Evolutionary conservation across 2,888 invertebrate species (phyloP), one percentile per base, ranked within the genome.

Genomic region (Limnephilus lunatus): DNA sequence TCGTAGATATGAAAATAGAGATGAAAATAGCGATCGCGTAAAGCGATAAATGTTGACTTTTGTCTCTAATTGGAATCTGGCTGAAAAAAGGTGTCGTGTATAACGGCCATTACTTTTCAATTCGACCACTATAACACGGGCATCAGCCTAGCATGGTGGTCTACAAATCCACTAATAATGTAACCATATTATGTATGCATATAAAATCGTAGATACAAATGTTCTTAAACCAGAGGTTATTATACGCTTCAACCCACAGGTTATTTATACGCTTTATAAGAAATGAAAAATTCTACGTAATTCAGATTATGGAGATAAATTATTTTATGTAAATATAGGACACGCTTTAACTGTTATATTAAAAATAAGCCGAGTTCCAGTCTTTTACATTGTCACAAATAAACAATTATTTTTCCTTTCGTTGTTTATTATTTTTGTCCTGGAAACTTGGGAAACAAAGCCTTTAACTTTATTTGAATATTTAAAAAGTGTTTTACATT

Each of bases 371-470:
- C 68, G n/a, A 25, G 68, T 25, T n/a, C n/a, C 25, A 25, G 25
- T 31, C 30, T 82, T 82, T 32, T 82, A 14, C 82, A 3, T 3
- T 31, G 82, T 31, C 82, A 32, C 32, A 32, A 82, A 82, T 31
- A 82, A 82, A 82, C 82, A 82, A 68, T 68, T 68, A 68, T 68
- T 68, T 82, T 12, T 32, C 44, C 3, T 82, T 15, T 82, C 32
- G 82, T 82, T 82, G 32, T 82, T 32, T 82, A 82, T 82, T 82
- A 32, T 82, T 82, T 68, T 82, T 82, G 19, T 82, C 32, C 32
- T 82, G 82, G 30, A 2, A 82, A 31, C 32, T 82, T 82, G 11
- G 14, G 32, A 82, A 31, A 32, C 30, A 30, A 82, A 82, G 32
- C 31, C 19, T 32, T 82, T 15, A 82, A 82, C 31, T 82, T 32